Evolutionary conservation across 2,797 vertebrate species (phyloP), one percentile per base, ranked within the genome.

Genomic region (Hemibagrus guttatus): DNA sequence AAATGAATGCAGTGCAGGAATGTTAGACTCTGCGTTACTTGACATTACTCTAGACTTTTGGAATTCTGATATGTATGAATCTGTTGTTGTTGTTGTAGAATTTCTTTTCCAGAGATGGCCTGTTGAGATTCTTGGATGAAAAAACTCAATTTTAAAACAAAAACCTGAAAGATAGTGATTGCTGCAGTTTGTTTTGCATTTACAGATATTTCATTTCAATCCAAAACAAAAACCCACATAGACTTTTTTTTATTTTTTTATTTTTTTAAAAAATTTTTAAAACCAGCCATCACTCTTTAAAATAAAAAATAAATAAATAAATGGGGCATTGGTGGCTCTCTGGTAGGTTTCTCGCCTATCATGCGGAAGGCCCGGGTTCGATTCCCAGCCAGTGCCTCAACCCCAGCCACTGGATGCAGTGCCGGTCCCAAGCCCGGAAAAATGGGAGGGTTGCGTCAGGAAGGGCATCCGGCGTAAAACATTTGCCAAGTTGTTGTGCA

Each of bases 1-100:
- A 58, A 13, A 6, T 68, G 64, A n/a, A 11, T 13, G 61, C 12
- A 61, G 59, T 28, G 14, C 23, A 61, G 16, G 16, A 68, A 28
- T 14, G n/a, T 28, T 28, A 5, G 2, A 35, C 2, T 3, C 6
- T n/a, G 5, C 1, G 11, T 28, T 0, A 11, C 13, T 26, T 64
- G n/a, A 13, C 63, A 21, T 3, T 63, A n/a, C n/a, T 23, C 58
- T 7, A 59, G 58, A 9, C 23, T 9, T 66, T 6, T 16, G 16
- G 13, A 16, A 14, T 31, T 17, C 64, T 14, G 16, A 2, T 31
- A 2, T 17, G 2, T 6, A 16, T 31, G 64, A 69, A 39, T 39
- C 17, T 39, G 31, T 35, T 9, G 66, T 69, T 9, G 66, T 69
- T 19, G 31, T 69, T 21, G 0, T 68, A 35, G 66, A 35, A 68